Conservation (phyloP, 1,140 invertebrate species). For the Brachionus plicatilis region DNA sequence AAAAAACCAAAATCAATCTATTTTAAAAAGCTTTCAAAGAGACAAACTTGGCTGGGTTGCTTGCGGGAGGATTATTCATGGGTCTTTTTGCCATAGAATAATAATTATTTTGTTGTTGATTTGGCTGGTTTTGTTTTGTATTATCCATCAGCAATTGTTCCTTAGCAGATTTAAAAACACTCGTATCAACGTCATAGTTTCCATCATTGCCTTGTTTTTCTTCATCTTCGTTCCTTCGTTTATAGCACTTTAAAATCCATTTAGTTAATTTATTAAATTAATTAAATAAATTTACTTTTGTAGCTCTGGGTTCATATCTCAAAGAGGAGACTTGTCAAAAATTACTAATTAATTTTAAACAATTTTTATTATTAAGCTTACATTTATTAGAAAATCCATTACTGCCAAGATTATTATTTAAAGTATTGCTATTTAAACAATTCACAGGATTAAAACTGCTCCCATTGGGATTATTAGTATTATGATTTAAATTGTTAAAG, state of each 20-base stretch:
- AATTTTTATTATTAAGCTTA: neutral
- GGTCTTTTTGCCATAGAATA: neutral
- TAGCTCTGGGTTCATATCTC: conserved; percentile 32
- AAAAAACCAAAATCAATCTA: neutral
- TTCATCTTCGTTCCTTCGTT: conserved; percentile 39
- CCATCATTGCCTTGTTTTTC: neutral
- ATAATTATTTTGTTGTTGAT: neutral
- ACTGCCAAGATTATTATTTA: neutral
- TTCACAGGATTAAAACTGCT: neutral
- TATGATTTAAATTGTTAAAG: neutral
- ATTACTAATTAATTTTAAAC: neutral
- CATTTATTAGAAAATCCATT: conserved; percentile 6
- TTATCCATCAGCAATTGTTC: conserved; percentile 18
- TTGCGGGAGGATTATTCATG: conserved; percentile 11
- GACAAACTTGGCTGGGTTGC: conserved; percentile 37
- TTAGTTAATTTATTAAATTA: neutral
- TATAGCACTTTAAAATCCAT: conserved; percentile 6
- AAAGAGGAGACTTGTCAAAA: conserved; percentile 19
- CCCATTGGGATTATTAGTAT: neutral
- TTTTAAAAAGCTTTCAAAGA: neutral
- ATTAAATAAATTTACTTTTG: neutral
- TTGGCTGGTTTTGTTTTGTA: neutral
- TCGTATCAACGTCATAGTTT: conserved; percentile 13
- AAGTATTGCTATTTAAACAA: neutral
- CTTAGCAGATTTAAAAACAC: conserved; percentile 22